Base-by-base conservation (phyloP, 1,140 invertebrate species). In the Ostrea edulis region DNA sequence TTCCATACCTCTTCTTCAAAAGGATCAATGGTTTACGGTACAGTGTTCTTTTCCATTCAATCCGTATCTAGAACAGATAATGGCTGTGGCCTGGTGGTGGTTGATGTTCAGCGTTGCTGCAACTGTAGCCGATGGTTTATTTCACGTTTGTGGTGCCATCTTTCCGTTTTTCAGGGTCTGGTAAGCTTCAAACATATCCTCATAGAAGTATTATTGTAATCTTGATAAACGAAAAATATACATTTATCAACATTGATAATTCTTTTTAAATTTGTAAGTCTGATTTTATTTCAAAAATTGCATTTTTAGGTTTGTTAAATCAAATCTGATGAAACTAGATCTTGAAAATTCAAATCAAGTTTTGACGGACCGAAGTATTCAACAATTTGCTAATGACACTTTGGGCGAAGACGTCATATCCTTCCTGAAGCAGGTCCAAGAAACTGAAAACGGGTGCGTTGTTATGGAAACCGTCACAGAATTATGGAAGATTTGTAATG, bases 391-490 rank as follows among this genome's bases (percentile, higher is more conserved):
- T 12, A 29, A 11, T 7, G n/a, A 22, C 25, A 71, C 22, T 4
- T 29, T 71, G 12, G 68, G 68, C 12, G 68, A 71, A 35, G 68
- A 71, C 17, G 68, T 71, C 22, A 71, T 71, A 14, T 11, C 29
- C 3, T 71, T 44, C 29, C 12, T 71, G 14, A 71, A 71, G 8
- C 68, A 35, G 2, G 29, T 29, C 12, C 68, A 71, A 71, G 68
- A 71, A 14, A 25, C 8, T 29, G 68, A 71, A 71, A 71, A 25
- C 29, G 68, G 68, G 35, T 29, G 68, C 35, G 68, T 71, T 25
- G 68, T 71, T 25, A 71, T 71, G 68, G 68, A 71, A 71, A 71
- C 68, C 0, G 29, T 71, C 14, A 71, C 68, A 29, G 68, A 71
- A 29, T 71, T 71, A 29, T 71, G 68, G 68, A 71, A 25, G 68